Evolutionary conservation across 2,888 invertebrate genomes (phyloP), one percentile per base, ranked within the genome.

Genomic region (Drosophila nigricruria): DNA sequence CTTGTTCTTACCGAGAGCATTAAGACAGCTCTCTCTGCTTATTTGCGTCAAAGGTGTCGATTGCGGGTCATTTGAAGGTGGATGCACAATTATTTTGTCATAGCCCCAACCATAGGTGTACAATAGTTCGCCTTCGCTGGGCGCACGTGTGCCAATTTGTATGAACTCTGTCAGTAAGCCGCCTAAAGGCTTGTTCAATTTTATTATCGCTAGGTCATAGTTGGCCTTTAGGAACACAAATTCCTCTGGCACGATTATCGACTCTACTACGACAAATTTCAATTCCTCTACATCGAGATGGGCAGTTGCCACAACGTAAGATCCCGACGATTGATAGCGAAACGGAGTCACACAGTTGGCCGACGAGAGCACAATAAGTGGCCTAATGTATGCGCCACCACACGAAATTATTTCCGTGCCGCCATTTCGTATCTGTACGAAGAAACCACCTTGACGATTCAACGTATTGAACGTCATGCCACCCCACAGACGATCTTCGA

Each of bases 111-210:
- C 82, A 34, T 65, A 60, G 14, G 73, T 30, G 0, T 10, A 18
- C 47, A 67, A 34, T 0, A 3, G 0, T 9, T n/a, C 36, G 0
- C 23, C 30, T 2, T 18, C 47, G 0, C 0, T 0, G 18, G n/a
- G 12, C 47, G 1, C 0, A 5, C 1, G 0, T 0, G 9, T 0
- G 25, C 16, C 1, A 8, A 5, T 1, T 2, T 20, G 18, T 4
- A 82, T 83, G 18, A 82, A 81, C 27, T 83, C 81, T 0, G 62
- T 73, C 50, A 78, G 8, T 5, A 6, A 27, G 4, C 84, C 81
- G 12, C 18, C 23, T 6, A 82, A 36, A n/a, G 81, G 81, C 1
- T 14, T 20, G 8, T 34, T 36, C 0, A 82, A 38, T 8, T 58
- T 57, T 2, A 83, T 27, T 18, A 82, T 1, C 0, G 84, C 84